Evolutionary conservation across 2,888 invertebrate species (phyloP), one percentile per base, ranked within the genome.

Genomic region (Protophormia terraenovae): DNA sequence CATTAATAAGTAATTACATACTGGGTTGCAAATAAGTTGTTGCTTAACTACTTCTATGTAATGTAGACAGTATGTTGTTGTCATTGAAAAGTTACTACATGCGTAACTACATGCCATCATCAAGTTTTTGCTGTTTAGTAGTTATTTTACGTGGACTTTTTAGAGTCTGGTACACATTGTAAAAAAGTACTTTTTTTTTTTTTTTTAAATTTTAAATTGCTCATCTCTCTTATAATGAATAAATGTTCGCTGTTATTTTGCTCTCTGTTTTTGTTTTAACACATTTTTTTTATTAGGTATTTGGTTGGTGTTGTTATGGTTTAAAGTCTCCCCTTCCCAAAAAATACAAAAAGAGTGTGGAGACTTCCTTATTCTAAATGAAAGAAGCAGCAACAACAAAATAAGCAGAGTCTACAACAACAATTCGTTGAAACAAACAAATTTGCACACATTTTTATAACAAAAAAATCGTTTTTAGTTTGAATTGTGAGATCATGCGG

Each of bases 401-500:
- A 53, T 27, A 38, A 58, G 14, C 27, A 22, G 27, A 1, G 32
- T 29, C 53, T 53, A 45, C 27, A 22, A 24, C 32, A 73, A 45
- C 55, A 72, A 32, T 32, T 32, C 24, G 38, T 38, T 32, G 55
- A 84, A 71, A 73, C 73, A 78, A 78, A 83, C 73, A 73, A 79
- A 79, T 75, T 81, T 72, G 76, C 84, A 81, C 72, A 77, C 14
- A 76, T 67, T 66, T 24, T 60, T 19, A 14, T 75, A 14, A n/a
- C n/a, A n/a, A n/a, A n/a, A 50, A 38, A 66, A 45, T 50, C 64
- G 72, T 45, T 76, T 80, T 86, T 77, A 86, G 86, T 79, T 86
- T 76, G 77, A 86, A 77, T 86, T 83, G 80, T 83, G 80, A 80
- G 79, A 86, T 83, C 86, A 83, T 86, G 67, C 83, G 83, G 79